phyloP scores from a whole-genome alignment of 2,797 vertebrate species.

The Myotis pilosus region DNA sequence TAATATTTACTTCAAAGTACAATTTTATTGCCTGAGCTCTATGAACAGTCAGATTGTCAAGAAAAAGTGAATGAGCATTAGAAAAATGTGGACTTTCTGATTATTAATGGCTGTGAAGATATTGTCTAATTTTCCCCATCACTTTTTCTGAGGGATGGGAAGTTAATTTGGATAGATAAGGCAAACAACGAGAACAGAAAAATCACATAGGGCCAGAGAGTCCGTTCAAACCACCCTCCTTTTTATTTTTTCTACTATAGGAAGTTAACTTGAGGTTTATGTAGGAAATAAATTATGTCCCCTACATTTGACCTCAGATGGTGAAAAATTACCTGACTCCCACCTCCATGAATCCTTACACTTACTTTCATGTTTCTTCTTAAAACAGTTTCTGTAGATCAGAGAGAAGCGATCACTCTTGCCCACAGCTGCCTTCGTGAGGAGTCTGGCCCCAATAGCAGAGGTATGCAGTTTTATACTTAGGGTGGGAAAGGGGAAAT shows the following conservation, averaged over 20 bases:
- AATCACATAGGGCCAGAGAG: neutral
- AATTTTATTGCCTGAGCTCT: conserved; percentile 38
- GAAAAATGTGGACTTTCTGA: conserved; percentile 29
- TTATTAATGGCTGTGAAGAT: neutral
- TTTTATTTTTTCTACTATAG: neutral
- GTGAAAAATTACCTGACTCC: neutral
- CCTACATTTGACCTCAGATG: neutral
- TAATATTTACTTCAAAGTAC: conserved; percentile 55
- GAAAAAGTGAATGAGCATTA: conserved; percentile 6
- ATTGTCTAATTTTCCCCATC: conserved; percentile 17
- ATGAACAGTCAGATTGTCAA: conserved; percentile 22
- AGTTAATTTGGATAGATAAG: neutral
- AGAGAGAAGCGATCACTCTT: conserved; percentile 39
- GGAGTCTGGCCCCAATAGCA: conserved; percentile 38
- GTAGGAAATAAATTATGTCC: conserved; percentile 31
- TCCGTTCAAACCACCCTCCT: neutral
- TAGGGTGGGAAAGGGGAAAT: conserved; percentile 40
- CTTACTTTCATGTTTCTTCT: conserved; percentile 47
- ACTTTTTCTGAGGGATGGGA: neutral
- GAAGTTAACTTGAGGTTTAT: conserved; percentile 20
- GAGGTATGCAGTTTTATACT: neutral
- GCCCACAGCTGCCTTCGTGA: neutral
- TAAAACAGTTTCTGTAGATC: neutral
- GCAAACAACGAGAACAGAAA: conserved; percentile 17
- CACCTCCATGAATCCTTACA: conserved; percentile 28